These are phyloP conservation scores for Stenchaetothrips biformis DNA, from an alignment of 2,888 invertebrate genomes.

Conservation along the genomic window DNA sequence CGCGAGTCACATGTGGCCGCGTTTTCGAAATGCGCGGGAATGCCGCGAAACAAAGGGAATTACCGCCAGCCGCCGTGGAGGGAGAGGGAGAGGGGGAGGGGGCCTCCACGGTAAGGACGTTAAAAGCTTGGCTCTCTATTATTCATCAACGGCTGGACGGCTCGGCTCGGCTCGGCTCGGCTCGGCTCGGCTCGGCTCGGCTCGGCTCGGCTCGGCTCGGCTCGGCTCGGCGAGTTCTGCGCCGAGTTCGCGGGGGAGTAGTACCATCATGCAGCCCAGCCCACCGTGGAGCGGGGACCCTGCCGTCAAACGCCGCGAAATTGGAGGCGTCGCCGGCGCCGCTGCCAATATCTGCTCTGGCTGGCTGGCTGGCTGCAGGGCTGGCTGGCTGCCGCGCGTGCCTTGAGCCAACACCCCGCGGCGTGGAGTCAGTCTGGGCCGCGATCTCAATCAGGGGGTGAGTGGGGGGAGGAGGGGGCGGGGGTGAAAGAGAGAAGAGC, in stretches of 20 bases:
- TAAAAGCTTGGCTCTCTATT: slow-evolving; percentile 37
- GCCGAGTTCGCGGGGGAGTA: background rate
- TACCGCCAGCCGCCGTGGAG: background rate
- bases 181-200: background rate
- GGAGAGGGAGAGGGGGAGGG: background rate
- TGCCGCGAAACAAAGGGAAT: background rate
- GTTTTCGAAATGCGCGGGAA: background rate
- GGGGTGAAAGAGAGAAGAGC: background rate
- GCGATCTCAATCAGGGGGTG: background rate
- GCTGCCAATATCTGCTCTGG: background rate
- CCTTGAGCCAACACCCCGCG: slow-evolving; percentile 3
- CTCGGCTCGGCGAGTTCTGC: background rate
- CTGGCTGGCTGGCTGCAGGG: background rate
- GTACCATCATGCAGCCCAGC: background rate
- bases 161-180: background rate
- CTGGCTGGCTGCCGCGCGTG: background rate
- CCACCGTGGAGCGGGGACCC: background rate
- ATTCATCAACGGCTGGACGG: slow-evolving; percentile 31
- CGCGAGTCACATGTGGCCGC: background rate
- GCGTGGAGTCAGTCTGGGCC: background rate
- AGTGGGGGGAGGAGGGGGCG: background rate
- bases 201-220: background rate
- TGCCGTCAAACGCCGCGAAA: background rate
- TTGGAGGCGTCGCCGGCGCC: background rate
- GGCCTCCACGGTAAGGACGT: slow-evolving; percentile 34